Percentiles rank a stretch among this genome's conserved stretches.
Evolutionary conservation across 2,888 invertebrate species (phyloP).

Genomic region (Plagodis dolabraria): DNA sequence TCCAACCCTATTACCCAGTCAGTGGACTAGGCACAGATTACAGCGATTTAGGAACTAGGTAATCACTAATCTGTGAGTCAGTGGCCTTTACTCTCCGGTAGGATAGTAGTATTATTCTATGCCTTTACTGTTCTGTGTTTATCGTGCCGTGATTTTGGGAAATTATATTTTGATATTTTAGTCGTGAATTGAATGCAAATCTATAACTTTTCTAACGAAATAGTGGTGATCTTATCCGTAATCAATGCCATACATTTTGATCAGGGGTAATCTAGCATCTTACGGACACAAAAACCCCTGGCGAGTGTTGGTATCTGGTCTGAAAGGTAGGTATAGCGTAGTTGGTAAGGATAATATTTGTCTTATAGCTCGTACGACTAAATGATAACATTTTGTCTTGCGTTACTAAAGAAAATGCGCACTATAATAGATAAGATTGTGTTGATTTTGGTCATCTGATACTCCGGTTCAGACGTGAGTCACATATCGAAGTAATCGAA

Average conservation of each 20-base stretch:
- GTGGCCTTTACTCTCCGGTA: too few relatives aligned
- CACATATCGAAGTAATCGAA: background rate
- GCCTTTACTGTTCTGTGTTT: too few relatives aligned
- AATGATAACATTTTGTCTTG: too few relatives aligned
- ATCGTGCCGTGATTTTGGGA: too few relatives aligned
- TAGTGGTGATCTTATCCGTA: constrained; percentile 60
- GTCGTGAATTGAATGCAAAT: constrained; percentile 8
- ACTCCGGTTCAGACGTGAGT: background rate
- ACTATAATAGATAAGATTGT: background rate
- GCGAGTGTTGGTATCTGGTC: constrained; percentile 94
- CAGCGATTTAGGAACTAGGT: too few relatives aligned
- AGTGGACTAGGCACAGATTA: too few relatives aligned
- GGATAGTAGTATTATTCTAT: too few relatives aligned
- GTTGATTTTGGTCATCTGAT: background rate
- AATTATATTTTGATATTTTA: background rate
- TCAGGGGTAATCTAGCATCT: constrained; percentile 94
- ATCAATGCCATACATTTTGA: constrained; percentile 95
- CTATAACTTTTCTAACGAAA: constrained; percentile 18
- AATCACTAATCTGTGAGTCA: too few relatives aligned
- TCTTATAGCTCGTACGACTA: too few relatives aligned
- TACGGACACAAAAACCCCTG: constrained; percentile 94
- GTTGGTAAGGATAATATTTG: too few relatives aligned
- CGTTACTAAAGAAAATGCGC: background rate
- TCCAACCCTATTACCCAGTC: too few relatives aligned
- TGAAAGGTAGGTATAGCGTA: constrained; percentile 87